A percentile compares a stretch with the other conserved stretches of the same genome.
phyloP scores from a whole-genome alignment of 1,140 invertebrate species.

The Pogonus chalceus region DNA sequence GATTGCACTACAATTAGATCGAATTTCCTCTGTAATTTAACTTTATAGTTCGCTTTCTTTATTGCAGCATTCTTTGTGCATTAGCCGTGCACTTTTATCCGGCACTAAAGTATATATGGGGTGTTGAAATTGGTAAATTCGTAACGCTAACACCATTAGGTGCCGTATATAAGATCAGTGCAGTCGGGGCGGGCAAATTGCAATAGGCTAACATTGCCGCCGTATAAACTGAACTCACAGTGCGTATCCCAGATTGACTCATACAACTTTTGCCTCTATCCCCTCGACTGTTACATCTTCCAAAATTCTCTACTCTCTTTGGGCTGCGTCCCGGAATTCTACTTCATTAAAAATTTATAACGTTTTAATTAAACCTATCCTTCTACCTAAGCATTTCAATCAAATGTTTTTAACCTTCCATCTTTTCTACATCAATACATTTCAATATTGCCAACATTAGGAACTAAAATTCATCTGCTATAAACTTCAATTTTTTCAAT shows the following conservation, averaged over 20 bases:
- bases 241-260: constrained; percentile 37
- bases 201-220: constrained; percentile 31
- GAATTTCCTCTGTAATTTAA: constrained; percentile 23
- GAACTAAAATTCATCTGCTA: too few relatives aligned
- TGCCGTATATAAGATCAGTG: constrained; percentile 11
- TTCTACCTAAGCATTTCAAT: background rate
- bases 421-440: too few relatives aligned
- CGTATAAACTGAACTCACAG: constrained; percentile 33
- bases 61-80: constrained; percentile 28
- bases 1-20: constrained; percentile 25
- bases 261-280: too few relatives aligned
- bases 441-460: too few relatives aligned
- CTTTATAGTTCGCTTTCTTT: constrained; percentile 21
- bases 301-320: background rate
- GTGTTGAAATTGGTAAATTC: constrained; percentile 38
- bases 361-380: background rate
- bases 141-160: constrained; percentile 36
- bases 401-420: too few relatives aligned
- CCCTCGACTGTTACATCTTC: background rate
- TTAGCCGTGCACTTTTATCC: constrained; percentile 20
- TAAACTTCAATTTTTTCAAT: too few relatives aligned
- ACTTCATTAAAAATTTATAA: background rate
- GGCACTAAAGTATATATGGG: constrained; percentile 27
- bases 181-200: constrained; percentile 27
- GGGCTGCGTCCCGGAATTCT: background rate